Percentiles rank a stretch among this genome's conserved stretches.
These are phyloP conservation scores for Anguilla rostrata DNA, from an alignment of 2,113 vertebrate species.

Conservation along the genomic window DNA sequence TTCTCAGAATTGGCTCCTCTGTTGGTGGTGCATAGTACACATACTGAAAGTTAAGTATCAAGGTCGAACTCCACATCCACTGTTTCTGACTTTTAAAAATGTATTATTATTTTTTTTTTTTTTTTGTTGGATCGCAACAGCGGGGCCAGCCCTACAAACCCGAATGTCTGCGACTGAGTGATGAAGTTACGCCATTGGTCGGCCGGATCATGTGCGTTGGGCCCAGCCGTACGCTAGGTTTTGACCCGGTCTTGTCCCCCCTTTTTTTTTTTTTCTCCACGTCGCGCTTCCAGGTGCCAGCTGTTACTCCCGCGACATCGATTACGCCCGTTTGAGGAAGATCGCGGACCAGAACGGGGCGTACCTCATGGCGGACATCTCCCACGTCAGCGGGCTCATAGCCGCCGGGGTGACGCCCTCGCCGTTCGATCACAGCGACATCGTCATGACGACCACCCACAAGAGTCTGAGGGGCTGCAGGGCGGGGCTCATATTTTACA, in stretches of 20 bases:
- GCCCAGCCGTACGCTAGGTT: no score
- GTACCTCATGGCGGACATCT: slow-evolving; percentile 92
- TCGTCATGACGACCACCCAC: slow-evolving; percentile 93
- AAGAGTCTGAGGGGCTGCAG: slow-evolving; percentile 94
- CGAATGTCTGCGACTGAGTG: no score
- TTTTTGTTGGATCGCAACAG: no score
- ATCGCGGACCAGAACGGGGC: slow-evolving; percentile 83
- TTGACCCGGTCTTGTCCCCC: no score
- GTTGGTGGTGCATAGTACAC: not conserved
- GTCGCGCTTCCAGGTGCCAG: slow-evolving; percentile 75
- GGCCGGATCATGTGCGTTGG: no score
- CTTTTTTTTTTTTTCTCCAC: not conserved
- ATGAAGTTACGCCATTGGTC: no score
- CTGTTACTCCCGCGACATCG: slow-evolving; percentile 93
- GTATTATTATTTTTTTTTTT: not conserved
- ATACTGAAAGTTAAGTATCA: not conserved
- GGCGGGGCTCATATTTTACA: slow-evolving; percentile 90
- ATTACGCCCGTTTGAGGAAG: slow-evolving; percentile 83
- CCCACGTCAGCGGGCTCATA: slow-evolving; percentile 93
- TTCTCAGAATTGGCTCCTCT: not conserved
- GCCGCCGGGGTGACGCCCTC: slow-evolving; percentile 86
- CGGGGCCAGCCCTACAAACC: no score
- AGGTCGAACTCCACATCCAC: not conserved
- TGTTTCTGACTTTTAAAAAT: not conserved
- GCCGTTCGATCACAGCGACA: slow-evolving; percentile 85